Base-by-base conservation (phyloP, 2,888 invertebrate genomes). In the Tubiluchus corallicola region DNA sequence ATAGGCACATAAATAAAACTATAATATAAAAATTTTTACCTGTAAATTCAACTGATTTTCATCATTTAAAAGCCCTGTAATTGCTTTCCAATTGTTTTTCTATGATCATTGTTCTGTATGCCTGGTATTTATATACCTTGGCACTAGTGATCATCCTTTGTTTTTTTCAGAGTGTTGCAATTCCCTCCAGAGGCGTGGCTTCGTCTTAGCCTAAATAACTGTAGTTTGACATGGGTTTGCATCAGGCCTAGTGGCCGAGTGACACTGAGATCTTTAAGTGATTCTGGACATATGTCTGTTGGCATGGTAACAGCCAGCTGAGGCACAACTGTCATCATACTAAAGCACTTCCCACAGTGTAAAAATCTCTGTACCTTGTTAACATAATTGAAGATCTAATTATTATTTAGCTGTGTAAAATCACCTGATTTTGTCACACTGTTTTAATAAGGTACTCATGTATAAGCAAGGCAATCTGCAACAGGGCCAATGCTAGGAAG, bases 101-200 rank as follows among this genome's bases (percentile, higher is more conserved):
- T 38, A 42, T 37, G 9, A 16, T 18, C 37, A 15, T 40, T 3
- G 17, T 47, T 20, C 40, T 47, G 17, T 39, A 17, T n/a, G 44
- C 9, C 9, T 17, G 17, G 16, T 45, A 40, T 29, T 20, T 17
- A 18, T 44, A 20, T 18, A 19, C n/a, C 29, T 39, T 42, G 1
- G 2, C 20, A 37, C 46, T 2, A 5, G 37, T 44, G 2, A 18
- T 38, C 9, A 13, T 21, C n/a, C 16, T 20, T 45, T 44, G 48
- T 53, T 50, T 48, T 48, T 65, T 73, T 48, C 67, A 87, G 96
- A 61, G 92, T 90, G 0, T 69, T 98, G 37, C 98, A 98, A 64
- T 81, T 96, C 58, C 94, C 94, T 0, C 81, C 92, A 0, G 94
- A 98, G 65, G 96, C 81, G 2, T 98, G 98, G 98, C 69, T 96